Base-by-base conservation (phyloP, 1,140 invertebrate species). In the Calosoma granatense region DNA sequence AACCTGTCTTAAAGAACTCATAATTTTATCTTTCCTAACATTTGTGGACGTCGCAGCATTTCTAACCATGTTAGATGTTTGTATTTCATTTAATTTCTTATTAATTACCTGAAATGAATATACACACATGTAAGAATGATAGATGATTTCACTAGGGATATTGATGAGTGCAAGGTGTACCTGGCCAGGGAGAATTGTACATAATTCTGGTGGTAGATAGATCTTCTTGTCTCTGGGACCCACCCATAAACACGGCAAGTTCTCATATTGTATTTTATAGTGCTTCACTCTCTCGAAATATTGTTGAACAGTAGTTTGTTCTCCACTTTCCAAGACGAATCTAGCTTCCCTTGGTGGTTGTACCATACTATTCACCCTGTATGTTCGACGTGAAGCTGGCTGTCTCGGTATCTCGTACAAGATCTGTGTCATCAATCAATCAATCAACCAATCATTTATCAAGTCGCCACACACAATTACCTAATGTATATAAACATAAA, bases 161-260 rank as follows among this genome's bases (percentile, higher is more conserved):
- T 17, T 73, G n/a, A 70, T 64, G 6, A 12, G 4, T 12, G 6
- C 9, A 47, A 12, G 6, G 9, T 11, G 17, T 47, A 79, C 72
- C 71, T 89, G 86, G 1, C 81, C 82, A 52, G 69, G 66, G 1
- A 77, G 60, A 11, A 89, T 75, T 2, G 65, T 70, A 39, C 86
- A 82, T 0, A 87, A 67, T 72, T 85, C 83, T 41, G 78, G 66
- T 1, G 83, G 83, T 43, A 84, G 67, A 55, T 71, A 75, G 41
- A 82, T 80, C 6, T 66, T 74, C 30, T 76, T 79, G 0, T 72
- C 61, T 20, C 59, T 63, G 0, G 74, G 72, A 0, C 84, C 84
- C 1, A 84, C 81, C 68, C 76, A 78, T 9, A 89, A 51, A 59
- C 78, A 81, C 2, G 81, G 84, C 1, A 85, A 61, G 4, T 79